A percentile compares a stretch with the other conserved stretches of the same genome.
These are phyloP conservation scores for Strongylocentrotus purpuratus DNA, from an alignment of 35 echinoderm and acorn worm species.

Conservation along the genomic window DNA sequence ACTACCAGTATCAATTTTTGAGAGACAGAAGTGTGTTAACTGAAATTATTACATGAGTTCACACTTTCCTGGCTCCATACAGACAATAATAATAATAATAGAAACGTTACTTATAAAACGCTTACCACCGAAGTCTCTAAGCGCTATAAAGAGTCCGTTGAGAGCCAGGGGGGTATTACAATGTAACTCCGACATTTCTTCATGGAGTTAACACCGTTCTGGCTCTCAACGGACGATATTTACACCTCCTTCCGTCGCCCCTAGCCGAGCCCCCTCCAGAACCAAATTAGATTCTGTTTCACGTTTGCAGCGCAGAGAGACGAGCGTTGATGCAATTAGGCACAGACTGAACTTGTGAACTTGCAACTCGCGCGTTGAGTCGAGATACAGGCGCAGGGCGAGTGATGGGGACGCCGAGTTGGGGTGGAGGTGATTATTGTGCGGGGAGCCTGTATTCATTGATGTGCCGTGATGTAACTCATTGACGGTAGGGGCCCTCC, in stretches of 20 bases:
- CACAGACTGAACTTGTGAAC: conserved; percentile 1
- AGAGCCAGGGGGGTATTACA: too few species aligned
- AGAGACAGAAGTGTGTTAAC: too few species aligned
- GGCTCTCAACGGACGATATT: neutral
- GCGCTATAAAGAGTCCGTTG: too few species aligned
- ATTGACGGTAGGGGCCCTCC: neutral
- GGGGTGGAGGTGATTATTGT: neutral
- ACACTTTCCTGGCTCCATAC: too few species aligned
- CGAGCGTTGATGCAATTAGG: neutral
- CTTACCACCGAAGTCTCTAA: too few species aligned
- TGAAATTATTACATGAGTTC: too few species aligned
- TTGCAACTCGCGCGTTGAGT: neutral
- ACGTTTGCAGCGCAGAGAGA: neutral
- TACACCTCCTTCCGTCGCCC: neutral
- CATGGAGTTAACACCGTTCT: too few species aligned
- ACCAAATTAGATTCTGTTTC: neutral
- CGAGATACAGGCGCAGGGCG: neutral
- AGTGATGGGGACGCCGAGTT: neutral
- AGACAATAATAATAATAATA: too few species aligned
- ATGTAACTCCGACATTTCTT: too few species aligned
- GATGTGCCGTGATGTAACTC: neutral
- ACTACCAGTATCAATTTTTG: too few species aligned
- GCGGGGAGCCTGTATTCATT: neutral
- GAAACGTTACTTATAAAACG: too few species aligned
- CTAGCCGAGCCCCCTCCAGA: neutral